These are phyloP conservation scores for Stegodyphus dumicola DNA, from an alignment of 1,140 invertebrate species.

Conservation along the genomic window DNA sequence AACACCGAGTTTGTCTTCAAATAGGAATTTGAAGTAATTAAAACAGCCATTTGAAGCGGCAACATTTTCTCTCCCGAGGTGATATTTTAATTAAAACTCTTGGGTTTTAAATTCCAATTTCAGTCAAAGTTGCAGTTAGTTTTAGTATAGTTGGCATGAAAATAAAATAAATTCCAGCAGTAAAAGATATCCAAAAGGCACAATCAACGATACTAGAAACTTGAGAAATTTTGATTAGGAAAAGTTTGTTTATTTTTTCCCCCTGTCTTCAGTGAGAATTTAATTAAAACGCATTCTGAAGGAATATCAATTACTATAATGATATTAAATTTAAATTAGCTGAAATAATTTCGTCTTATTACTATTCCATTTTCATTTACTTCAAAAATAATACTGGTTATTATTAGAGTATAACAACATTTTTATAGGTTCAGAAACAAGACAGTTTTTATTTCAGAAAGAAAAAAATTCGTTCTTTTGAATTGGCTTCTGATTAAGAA, in stretches of 20 bases:
- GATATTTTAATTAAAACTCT: conserved; percentile 28
- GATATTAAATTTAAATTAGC: background rate
- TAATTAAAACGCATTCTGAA: too few species aligned
- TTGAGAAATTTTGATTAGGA: background rate
- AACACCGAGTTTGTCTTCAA: background rate
- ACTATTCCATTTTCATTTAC: too few species aligned
- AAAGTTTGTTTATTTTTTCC: background rate
- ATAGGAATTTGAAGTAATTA: conserved; percentile 21
- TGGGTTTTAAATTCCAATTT: conserved; percentile 7
- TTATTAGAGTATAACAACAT: too few species aligned
- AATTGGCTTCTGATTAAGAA: too few species aligned
- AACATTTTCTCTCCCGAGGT: background rate
- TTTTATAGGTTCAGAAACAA: too few species aligned
- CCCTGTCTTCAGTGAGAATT: background rate
- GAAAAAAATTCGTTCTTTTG: too few species aligned
- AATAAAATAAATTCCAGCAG: background rate
- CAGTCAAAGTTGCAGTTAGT: conserved; percentile 6
- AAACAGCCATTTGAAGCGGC: background rate
- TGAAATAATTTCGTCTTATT: too few species aligned
- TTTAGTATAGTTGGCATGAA: background rate
- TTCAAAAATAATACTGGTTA: too few species aligned
- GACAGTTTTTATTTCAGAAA: too few species aligned
- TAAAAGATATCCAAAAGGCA: background rate
- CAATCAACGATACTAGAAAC: background rate
- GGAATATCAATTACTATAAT: too few species aligned